Conservation (phyloP, 2,797 vertebrate species). For the Notamacropus eugenii region DNA sequence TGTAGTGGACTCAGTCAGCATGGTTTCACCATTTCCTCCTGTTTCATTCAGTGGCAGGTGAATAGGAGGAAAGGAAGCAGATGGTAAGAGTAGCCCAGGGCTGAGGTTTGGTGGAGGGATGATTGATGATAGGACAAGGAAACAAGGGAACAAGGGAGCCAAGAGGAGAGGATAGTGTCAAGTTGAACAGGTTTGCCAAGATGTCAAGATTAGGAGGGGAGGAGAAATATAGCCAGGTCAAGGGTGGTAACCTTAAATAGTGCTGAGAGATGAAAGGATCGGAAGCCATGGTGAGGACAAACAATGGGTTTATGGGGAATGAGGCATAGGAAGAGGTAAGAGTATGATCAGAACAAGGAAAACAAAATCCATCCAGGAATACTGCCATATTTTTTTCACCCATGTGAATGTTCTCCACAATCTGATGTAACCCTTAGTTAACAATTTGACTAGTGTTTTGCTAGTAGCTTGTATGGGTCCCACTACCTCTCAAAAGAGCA, state of each 20-base stretch:
- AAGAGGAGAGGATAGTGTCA: neutral
- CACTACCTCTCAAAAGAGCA: no score
- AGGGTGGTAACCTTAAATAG: neutral
- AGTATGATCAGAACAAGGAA: neutral
- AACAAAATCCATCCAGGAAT: neutral
- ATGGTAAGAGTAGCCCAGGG: neutral
- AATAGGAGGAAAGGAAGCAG: neutral
- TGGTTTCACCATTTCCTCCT: neutral
- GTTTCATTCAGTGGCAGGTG: neutral
- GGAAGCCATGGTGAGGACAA: neutral
- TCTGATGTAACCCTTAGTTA: neutral
- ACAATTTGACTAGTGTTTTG: neutral
- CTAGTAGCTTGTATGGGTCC: neutral
- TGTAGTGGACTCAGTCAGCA: neutral
- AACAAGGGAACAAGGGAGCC: neutral
- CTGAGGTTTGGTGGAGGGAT: neutral
- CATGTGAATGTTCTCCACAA: neutral
- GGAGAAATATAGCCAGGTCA: neutral
- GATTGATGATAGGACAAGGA: neutral
- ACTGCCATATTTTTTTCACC: neutral
- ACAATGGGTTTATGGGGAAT: neutral
- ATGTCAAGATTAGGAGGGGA: neutral
- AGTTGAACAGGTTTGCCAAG: neutral
- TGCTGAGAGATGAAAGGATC: neutral
- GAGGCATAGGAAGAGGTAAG: neutral